Conservation (phyloP, 2,113 vertebrate species). For the Cinclus cinclus region DNA sequence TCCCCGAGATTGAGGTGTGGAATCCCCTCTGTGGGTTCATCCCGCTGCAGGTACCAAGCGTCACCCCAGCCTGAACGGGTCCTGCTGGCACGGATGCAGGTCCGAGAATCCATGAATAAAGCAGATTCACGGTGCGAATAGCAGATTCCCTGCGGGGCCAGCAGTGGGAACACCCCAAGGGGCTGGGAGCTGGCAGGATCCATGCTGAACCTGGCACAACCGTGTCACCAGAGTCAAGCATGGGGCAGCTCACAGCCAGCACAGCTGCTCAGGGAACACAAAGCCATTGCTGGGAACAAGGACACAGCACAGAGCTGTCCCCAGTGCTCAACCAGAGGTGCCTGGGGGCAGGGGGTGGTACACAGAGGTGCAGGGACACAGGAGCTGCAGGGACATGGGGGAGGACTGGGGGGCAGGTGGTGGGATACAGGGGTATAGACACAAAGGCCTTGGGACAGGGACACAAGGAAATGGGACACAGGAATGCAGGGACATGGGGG, state of each 20-base stretch:
- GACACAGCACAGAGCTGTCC: neutral
- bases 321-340: neutral
- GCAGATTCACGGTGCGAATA: neutral
- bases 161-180: neutral
- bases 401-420: too few relatives aligned
- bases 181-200: neutral
- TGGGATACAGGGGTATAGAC: too few relatives aligned
- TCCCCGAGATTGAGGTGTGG: accelerated
- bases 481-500: neutral
- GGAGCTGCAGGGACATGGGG: neutral
- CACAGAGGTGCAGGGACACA: neutral
- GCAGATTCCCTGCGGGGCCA: neutral
- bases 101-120: neutral
- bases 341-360: neutral
- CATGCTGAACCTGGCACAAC: neutral
- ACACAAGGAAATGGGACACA: neutral
- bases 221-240: neutral
- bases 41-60: neutral
- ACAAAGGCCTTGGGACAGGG: neutral
- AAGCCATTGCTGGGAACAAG: neutral
- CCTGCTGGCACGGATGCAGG: neutral
- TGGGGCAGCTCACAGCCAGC: neutral
- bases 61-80: neutral
- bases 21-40: neutral
- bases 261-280: neutral